A percentile compares a stretch with the other conserved stretches of the same genome.
These are phyloP conservation scores for Phrynosoma platyrhinos DNA, from an alignment of 2,113 vertebrate genomes.

Conservation along the genomic window DNA sequence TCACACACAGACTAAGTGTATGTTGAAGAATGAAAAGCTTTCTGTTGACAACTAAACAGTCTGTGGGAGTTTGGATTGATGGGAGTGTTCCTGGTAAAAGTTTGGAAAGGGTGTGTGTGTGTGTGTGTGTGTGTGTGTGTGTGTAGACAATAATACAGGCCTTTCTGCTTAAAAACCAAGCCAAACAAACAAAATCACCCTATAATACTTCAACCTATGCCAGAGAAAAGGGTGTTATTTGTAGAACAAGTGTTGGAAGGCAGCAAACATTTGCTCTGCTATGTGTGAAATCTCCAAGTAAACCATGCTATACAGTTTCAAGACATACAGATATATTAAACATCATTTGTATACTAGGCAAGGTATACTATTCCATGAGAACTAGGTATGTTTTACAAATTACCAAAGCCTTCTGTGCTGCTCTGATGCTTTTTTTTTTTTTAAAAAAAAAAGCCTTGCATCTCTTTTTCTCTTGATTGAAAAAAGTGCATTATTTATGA, in stretches of 20 bases:
- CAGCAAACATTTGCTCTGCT: not conserved
- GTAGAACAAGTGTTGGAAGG: not conserved
- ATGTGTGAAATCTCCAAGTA: not conserved
- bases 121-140: too few relatives aligned
- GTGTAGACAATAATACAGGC: not conserved
- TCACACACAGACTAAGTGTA: not conserved
- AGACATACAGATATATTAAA: not conserved
- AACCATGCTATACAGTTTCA: too few relatives aligned
- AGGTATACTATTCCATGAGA: not conserved
- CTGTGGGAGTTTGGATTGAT: not conserved
- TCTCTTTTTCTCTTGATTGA: not conserved
- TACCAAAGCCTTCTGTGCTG: not conserved
- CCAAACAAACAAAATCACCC: not conserved
- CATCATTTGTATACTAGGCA: not conserved
- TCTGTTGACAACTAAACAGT: constrained; percentile 9
- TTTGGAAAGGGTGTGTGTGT: not conserved
- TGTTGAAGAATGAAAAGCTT: constrained; percentile 19
- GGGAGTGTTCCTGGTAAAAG: not conserved
- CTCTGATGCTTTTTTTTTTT: not conserved
- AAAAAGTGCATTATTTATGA: constrained; percentile 27
- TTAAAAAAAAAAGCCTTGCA: not conserved
- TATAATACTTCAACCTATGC: not conserved
- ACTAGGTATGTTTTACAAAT: not conserved
- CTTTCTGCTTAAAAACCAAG: not conserved
- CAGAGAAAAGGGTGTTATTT: not conserved